A percentile compares a stretch with the other conserved stretches of the same genome.
Conservation (phyloP, 2,113 vertebrate species). For the Gasterosteus nipponicus region DNA sequence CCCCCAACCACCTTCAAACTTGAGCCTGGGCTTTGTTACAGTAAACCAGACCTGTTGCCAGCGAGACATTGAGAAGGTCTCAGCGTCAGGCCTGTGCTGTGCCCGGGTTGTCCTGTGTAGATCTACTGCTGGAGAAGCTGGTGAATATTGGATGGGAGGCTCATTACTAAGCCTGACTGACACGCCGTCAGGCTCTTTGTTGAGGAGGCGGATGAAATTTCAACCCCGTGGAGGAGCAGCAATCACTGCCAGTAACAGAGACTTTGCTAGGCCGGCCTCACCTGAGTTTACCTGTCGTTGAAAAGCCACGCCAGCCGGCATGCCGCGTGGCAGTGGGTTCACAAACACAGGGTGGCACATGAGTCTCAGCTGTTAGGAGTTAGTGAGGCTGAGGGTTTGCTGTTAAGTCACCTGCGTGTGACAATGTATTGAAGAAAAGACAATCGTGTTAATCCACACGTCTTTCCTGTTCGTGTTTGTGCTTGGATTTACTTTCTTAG, state of each 20-base stretch:
- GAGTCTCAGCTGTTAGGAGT: not conserved
- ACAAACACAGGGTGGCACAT: constrained; percentile 20
- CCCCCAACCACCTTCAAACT: constrained; percentile 42
- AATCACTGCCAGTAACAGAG: constrained; percentile 80
- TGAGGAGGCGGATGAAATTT: constrained; percentile 81
- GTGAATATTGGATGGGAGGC: constrained; percentile 85
- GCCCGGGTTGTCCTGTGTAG: constrained; percentile 71
- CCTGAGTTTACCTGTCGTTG: constrained; percentile 77
- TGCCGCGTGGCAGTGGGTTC: constrained; percentile 15
- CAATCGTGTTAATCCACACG: constrained; percentile 1
- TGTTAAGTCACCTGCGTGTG: not conserved
- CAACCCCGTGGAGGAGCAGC: constrained; percentile 70
- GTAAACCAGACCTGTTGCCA: constrained; percentile 61
- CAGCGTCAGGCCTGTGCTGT: constrained; percentile 49
- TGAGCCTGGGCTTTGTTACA: constrained; percentile 63
- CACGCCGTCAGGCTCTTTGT: constrained; percentile 79
- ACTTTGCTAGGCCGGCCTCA: constrained; percentile 62
- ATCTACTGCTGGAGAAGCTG: constrained; percentile 79
- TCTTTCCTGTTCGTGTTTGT: constrained; percentile 15
- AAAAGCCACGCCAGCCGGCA: constrained; percentile 40
- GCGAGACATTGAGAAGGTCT: constrained; percentile 61
- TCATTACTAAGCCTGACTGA: constrained; percentile 81
- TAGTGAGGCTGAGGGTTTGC: constrained; percentile 8
- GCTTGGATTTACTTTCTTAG: constrained; percentile 19
- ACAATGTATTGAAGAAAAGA: constrained; percentile 3